A percentile compares a stretch with the other conserved stretches of the same genome.
Evolutionary conservation across 1,140 invertebrate species (phyloP).

Genomic region (Ips nitidus): DNA sequence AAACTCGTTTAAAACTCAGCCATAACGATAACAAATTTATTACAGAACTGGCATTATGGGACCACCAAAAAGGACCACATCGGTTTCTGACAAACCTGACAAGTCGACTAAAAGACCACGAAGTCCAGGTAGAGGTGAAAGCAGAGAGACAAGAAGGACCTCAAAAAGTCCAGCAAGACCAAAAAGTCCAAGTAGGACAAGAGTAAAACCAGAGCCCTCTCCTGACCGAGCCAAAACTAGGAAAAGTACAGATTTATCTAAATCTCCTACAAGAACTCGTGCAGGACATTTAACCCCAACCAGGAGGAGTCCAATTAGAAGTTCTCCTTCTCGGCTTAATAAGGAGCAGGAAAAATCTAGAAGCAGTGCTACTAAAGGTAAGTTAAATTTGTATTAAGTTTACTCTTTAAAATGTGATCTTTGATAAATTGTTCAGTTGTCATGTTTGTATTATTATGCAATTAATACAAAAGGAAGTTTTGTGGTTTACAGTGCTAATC

Average conservation of each 20-base stretch:
- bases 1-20: too few species aligned
- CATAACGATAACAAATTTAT: too few species aligned
- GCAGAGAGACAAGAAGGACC: conserved; percentile 21
- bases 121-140: conserved; percentile 4
- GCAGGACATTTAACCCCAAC: conserved; percentile 10
- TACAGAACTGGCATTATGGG: too few species aligned
- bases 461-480: too few species aligned
- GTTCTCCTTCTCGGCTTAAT: conserved; percentile 23
- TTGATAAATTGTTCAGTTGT: not conserved
- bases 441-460: not conserved
- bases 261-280: conserved; percentile 8
- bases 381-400: not conserved
- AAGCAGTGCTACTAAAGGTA: conserved; percentile 3
- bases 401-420: too few species aligned
- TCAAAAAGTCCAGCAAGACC: conserved; percentile 38
- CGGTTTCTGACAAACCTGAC: too few species aligned
- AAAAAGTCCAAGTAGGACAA: conserved; percentile 35
- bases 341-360: conserved; percentile 17
- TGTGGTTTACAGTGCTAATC: too few species aligned
- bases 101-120: not conserved
- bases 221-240: not conserved
- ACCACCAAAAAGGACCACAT: too few species aligned
- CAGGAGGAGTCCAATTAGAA: conserved; percentile 31
- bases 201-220: not conserved
- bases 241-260: conserved; percentile 5